Evolutionary conservation across 2,888 invertebrate genomes (phyloP), one percentile per base, ranked within the genome.

Genomic region (Gandaritis pyraliata): DNA sequence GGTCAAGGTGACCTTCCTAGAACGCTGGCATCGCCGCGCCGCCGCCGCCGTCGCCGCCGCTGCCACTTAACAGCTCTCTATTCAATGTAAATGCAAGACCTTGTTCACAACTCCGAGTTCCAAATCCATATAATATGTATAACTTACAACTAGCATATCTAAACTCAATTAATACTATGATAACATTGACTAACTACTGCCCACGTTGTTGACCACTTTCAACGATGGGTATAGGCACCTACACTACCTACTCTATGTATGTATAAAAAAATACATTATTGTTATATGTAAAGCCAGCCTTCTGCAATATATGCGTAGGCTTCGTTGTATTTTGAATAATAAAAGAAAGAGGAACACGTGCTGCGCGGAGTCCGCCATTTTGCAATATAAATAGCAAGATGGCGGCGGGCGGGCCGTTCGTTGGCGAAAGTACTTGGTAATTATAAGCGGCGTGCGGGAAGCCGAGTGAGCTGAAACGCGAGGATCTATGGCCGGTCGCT

Each of bases 301-400:
- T 75, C 73, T 64, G 10, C 33, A 6, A 10, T 33, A 69, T 72
- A 74, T 79, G 74, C 77, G 77, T 72, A 66, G 72, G 64, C 69
- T 72, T 67, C 66, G 72, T 78, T 77, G 54, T 75, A 79, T 77
- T 78, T 76, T 36, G 80, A 79, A 82, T 84, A 83, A 84, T 80
- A 83, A 83, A 88, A 85, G 82, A 84, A 84, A 86, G 83, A 83
- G 78, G 80, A 87, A 83, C 88, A 87, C 85, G 86, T 87, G 85
- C 80, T 85, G 82, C 74, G 70, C 75, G 68, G 75, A 71, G 83
- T 81, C 88, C 83, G 90, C 91, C 90, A 90, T 91, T 89, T 91
- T 90, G 90, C 86, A 83, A 83, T 87, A 87, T 89, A 88, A 90
- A 90, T 88, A 87, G 88, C 88, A 90, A 91, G 85, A 92, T 91